Evolutionary conservation across 2,888 invertebrate genomes (phyloP).

Genomic region (Chloromyia formosa): DNA sequence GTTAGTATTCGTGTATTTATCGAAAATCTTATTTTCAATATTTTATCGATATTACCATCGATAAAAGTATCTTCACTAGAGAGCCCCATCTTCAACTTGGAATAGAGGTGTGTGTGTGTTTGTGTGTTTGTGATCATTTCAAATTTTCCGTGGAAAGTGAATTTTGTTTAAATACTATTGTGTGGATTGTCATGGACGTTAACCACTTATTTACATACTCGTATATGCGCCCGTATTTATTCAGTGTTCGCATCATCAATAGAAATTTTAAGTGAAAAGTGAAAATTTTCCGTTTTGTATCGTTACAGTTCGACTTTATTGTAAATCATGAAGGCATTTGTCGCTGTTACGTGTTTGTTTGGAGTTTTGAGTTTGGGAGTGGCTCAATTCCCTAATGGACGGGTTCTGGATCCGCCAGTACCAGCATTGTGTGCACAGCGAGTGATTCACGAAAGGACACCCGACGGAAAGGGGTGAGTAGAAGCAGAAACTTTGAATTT

Average conservation of each 20-base stretch:
- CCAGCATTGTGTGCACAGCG: slow-evolving; percentile 80
- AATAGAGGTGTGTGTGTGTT: background rate
- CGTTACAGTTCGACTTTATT: background rate
- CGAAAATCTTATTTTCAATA: slow-evolving; percentile 1
- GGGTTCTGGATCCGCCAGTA: slow-evolving; percentile 81
- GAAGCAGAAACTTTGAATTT: background rate
- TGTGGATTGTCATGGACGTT: background rate
- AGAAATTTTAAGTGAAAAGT: slow-evolving; percentile 13
- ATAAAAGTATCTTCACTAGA: slow-evolving; percentile 7
- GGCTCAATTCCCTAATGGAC: slow-evolving; percentile 80
- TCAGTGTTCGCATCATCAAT: background rate
- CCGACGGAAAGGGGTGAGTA: slow-evolving; percentile 73
- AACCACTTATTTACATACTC: background rate
- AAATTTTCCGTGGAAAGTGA: background rate
- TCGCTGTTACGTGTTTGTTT: slow-evolving; percentile 52
- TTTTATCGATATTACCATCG: slow-evolving; percentile 9
- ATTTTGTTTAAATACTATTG: background rate
- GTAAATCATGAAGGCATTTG: slow-evolving; percentile 41
- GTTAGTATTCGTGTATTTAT: background rate
- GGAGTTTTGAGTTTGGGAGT: slow-evolving; percentile 59
- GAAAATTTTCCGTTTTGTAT: slow-evolving; percentile 29
- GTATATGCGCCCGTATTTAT: background rate
- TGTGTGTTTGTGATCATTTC: background rate
- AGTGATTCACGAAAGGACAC: slow-evolving; percentile 74
- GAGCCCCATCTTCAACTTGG: background rate